Evolutionary conservation across 2,888 invertebrate genomes (phyloP).

Genomic region (Electrophaes corylata): DNA sequence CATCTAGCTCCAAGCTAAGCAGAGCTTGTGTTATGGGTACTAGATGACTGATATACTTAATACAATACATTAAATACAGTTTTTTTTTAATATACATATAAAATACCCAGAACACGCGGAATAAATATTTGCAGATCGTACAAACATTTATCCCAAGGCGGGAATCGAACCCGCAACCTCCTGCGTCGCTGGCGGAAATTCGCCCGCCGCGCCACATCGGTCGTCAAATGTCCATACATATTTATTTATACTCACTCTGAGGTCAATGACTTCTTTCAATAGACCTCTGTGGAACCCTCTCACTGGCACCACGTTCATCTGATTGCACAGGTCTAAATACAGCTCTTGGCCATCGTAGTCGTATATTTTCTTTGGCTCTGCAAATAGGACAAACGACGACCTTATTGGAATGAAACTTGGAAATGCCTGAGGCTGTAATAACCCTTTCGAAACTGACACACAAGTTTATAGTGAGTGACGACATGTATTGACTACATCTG

Average conservation of each 20-base stretch:
- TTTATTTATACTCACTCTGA: conserved; percentile 38
- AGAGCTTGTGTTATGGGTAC: too few relatives aligned
- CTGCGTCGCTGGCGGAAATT: too few relatives aligned
- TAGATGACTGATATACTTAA: too few relatives aligned
- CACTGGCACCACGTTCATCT: conserved; percentile 48
- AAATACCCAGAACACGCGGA: too few relatives aligned
- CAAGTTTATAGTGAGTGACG: not conserved
- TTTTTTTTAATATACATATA: too few relatives aligned
- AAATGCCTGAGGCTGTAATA: conserved; percentile 2
- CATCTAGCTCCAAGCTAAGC: too few relatives aligned
- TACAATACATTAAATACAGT: too few relatives aligned
- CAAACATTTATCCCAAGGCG: too few relatives aligned
- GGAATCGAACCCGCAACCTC: too few relatives aligned
- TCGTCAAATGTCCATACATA: too few relatives aligned
- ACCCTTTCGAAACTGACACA: conserved; percentile 7
- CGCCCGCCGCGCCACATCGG: too few relatives aligned
- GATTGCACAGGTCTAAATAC: conserved; percentile 51
- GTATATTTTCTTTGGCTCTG: conserved; percentile 44
- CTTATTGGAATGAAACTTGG: conserved; percentile 14
- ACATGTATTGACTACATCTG: not conserved
- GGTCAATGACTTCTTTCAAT: conserved; percentile 45
- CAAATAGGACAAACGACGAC: conserved; percentile 14
- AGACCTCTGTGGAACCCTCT: conserved; percentile 49
- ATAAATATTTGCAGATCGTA: too few relatives aligned
- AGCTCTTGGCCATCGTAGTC: conserved; percentile 57